These are phyloP conservation scores for Pheucticus melanocephalus DNA, from an alignment of 2,113 vertebrate species.

Conservation along the genomic window DNA sequence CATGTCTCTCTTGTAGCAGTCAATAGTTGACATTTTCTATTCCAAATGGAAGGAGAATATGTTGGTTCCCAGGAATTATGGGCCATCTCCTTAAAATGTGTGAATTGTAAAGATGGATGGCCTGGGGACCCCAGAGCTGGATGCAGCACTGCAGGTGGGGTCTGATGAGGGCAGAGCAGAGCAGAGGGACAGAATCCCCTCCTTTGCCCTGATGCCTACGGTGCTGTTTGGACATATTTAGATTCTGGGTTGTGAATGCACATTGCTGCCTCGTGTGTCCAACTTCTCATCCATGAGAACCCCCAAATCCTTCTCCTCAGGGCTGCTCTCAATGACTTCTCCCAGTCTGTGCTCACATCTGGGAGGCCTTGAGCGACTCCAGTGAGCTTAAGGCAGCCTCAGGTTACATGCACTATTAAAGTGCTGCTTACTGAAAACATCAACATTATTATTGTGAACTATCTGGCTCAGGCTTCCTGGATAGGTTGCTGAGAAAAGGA, in stretches of 20 bases:
- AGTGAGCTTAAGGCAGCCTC: neutral
- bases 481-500: neutral
- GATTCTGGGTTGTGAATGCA: neutral
- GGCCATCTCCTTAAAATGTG: too few species aligned
- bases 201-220: accelerated
- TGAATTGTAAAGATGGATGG: too few species aligned
- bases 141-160: neutral
- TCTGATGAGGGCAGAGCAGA: neutral
- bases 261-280: neutral
- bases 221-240: neutral
- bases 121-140: neutral
- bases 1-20: neutral
- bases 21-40: too few species aligned
- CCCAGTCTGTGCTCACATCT: neutral
- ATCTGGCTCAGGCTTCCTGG: neutral
- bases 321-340: neutral
- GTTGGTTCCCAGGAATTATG: too few species aligned
- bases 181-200: neutral
- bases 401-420: neutral
- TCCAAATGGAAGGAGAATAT: too few species aligned
- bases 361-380: neutral
- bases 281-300: neutral
- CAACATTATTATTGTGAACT: neutral
- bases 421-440: neutral
- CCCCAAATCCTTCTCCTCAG: neutral